A percentile compares a stretch with the other conserved stretches of the same genome.
Conservation (phyloP, 92 coral and sea anemone species). For the Heteractis magnifica region DNA sequence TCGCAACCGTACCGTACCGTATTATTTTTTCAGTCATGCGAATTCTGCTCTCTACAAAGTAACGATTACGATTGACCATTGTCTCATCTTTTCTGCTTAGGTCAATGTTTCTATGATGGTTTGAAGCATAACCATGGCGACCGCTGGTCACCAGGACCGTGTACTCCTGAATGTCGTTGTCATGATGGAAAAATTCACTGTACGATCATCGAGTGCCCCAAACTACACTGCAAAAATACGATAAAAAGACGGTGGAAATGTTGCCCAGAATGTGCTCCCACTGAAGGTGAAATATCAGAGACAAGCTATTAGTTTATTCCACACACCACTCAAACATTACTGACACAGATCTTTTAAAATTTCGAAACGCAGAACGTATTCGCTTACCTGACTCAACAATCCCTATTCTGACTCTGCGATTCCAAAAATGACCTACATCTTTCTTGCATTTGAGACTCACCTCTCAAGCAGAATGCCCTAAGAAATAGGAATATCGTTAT, state of each 20-base stretch:
- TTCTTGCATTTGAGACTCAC: too few species aligned
- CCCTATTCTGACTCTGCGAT: too few species aligned
- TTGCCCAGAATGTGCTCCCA: constrained; percentile 89
- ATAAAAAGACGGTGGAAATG: constrained; percentile 96
- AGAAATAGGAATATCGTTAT: too few species aligned
- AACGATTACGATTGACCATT: not conserved
- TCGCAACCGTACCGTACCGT: not conserved
- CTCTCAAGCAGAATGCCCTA: too few species aligned
- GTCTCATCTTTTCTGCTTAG: not conserved
- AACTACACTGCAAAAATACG: constrained; percentile 75
- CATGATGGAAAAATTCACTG: constrained; percentile 95
- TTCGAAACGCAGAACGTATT: too few species aligned
- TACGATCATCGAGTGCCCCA: constrained; percentile 96
- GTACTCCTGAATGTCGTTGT: constrained; percentile 95
- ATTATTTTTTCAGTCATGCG: not conserved
- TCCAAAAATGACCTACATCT: too few species aligned
- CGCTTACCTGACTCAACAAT: too few species aligned
- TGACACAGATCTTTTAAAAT: not conserved
- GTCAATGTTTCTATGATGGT: constrained; percentile 94
- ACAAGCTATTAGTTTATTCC: not conserved
- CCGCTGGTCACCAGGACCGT: constrained; percentile 99
- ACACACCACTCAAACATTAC: not conserved
- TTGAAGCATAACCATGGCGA: constrained; percentile 86
- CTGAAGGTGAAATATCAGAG: constrained; percentile 58
- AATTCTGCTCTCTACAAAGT: not conserved